Evolutionary conservation across 23 tunicate species (phyloP), one percentile per base, ranked within the genome.

Genomic region (Halocynthia aurantium): DNA sequence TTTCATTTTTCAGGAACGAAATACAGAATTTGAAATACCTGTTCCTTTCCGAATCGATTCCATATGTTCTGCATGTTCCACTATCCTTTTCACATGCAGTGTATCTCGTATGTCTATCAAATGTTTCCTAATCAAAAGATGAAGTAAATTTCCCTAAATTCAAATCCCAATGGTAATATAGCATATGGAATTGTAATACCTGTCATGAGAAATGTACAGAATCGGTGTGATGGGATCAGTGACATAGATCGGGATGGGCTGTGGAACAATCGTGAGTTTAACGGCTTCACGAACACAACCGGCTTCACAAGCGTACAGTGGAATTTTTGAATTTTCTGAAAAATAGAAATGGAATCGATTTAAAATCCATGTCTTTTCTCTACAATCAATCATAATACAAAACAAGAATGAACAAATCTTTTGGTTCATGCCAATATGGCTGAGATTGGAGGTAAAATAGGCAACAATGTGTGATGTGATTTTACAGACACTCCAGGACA

Each of bases 141-240:
- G 61, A 18, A 61, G 73, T 57, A 12, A 11, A 57, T 13, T 13
- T 57, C 13, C 62, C 62, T 11, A 11, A 12, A 57, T 57, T 11
- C 64, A 58, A 31, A 58, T 58, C 15, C 17, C 64, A 58, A 58
- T 58, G 64, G 2, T 17, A 13, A 15, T 17, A 58, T 13, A 2
- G 15, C 64, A 15, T 13, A 13, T 17, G 4, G 4, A 15, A 58
- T 17, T 13, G 6, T 7, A 62, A 7, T 40, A 92, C 98, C 68
- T 78, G 82, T 79, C 83, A 54, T 94, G 83, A 8, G 99, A 94
- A 17, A 94, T 82, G 67, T 94, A 94, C 11, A 94, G 73, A 21
- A 94, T 94, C 17, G 99, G 86, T 52, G 91, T 78, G 53, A 66
- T 22, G 7, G 99, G 99, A 21, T 81, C 72, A n/a, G 91, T 94